These are phyloP conservation scores for Protosalanx chinensis DNA, from an alignment of 2,797 vertebrate genomes.

Conservation along the genomic window DNA sequence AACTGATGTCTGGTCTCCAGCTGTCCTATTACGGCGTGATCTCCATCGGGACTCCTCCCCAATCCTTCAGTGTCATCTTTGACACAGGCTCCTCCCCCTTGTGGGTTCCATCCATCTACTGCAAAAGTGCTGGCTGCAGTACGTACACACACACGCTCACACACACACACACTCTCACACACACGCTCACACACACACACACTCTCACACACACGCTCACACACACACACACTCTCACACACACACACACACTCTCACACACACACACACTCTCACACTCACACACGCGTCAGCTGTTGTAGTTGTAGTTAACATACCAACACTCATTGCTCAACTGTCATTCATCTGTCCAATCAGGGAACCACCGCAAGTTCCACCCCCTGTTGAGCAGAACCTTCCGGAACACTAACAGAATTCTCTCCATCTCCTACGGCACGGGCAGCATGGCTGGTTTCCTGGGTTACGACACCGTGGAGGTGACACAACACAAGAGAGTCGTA, in stretches of 20 bases:
- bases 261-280: background rate
- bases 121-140: conserved; percentile 53
- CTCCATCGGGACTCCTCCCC: conserved; percentile 55
- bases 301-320: background rate
- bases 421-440: conserved; percentile 69
- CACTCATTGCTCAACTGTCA: background rate
- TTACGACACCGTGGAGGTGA: conserved; percentile 69
- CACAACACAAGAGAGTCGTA: background rate
- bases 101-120: conserved; percentile 60
- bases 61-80: conserved; percentile 60
- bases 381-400: conserved; percentile 60
- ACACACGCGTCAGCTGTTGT: background rate
- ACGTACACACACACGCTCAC: conserved; percentile 7
- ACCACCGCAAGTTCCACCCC: conserved; percentile 66
- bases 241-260: background rate
- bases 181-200: conserved; percentile 1
- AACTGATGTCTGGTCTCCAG: conserved; percentile 23
- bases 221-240: conserved; percentile 3
- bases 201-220: background rate
- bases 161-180: conserved; percentile 3
- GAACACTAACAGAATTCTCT: conserved; percentile 20
- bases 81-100: conserved; percentile 57
- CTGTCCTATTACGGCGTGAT: conserved; percentile 56
- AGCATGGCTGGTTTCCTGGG: conserved; percentile 61
- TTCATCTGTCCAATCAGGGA: conserved; percentile 50